Evolutionary conservation across 2,113 vertebrate species (phyloP), one percentile per base, ranked within the genome.

Genomic region (Pagrus major): DNA sequence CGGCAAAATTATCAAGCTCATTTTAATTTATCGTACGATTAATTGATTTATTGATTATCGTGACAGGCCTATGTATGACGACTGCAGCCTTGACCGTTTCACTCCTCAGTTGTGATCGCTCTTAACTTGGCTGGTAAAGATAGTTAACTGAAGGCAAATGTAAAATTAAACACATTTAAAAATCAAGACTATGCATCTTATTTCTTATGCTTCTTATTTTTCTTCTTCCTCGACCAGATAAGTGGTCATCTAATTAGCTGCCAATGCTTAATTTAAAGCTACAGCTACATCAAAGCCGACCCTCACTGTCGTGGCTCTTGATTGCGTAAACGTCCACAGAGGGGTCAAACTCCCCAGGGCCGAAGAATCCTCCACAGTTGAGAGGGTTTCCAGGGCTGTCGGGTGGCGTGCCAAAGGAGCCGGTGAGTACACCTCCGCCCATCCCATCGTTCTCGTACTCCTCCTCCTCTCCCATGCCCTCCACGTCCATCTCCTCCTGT

Each of bases 401-500:
- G 0, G 97, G 97, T 0, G 97, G 97, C 0, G 97, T 98, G 71
- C 97, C 97, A 0, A 97, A 97, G 25, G 97, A 97, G 76, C 96
- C 97, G 12, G 97, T 90, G 68, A 96, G 95, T 78, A 91, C 95
- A 1, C 91, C 88, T 16, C 95, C 94, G 0, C 96, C 94, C 21
- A 95, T 90, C 0, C 96, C 96, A 0, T 98, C 97, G 0, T 97
- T 97, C 89, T 98, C 97, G 0, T 96, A 96, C 80, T 98, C 98
- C 76, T 97, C 97, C 0, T 99, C 98, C 42, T 99, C 97, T 2
- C 0, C 96, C 0, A 37, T 84, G 4, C 90, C 94, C 89, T 99
- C 97, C 86, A 98, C 97, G 2, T 99, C 98, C 93, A 97, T 97
- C 92, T 98, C 97, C 61, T 99, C 97, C 92, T 99, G 97, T 92